A percentile compares a stretch with the other conserved stretches of the same genome.
These are phyloP conservation scores for Rhagophthalmus giganteus DNA, from an alignment of 2,888 invertebrate genomes.

Conservation along the genomic window DNA sequence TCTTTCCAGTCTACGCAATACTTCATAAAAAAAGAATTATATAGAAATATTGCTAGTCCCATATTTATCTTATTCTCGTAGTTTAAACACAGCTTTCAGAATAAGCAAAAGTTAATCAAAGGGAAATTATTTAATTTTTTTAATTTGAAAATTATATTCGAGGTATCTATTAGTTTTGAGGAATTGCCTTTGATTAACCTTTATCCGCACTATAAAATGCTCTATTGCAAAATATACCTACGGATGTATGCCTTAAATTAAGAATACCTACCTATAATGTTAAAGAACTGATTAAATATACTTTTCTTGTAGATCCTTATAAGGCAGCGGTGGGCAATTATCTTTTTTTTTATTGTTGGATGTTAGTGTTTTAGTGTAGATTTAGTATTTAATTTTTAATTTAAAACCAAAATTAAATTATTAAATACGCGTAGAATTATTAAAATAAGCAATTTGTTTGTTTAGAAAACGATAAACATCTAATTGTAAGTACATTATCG, in stretches of 20 bases:
- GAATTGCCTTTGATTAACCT: constrained; percentile 16
- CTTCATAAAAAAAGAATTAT: constrained; percentile 26
- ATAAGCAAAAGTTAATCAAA: constrained; percentile 20
- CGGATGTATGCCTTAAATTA: constrained; percentile 34
- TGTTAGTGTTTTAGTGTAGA: no score
- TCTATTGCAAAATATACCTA: constrained; percentile 33
- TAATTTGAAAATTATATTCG: constrained; percentile 1
- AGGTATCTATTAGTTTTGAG: background rate
- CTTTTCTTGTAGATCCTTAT: background rate
- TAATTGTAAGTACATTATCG: no score
- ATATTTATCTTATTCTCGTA: constrained; percentile 30
- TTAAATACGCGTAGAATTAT: no score
- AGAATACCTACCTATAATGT: constrained; percentile 31
- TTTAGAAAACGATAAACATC: no score
- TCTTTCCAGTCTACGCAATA: constrained; percentile 31
- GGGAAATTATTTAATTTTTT: constrained; percentile 7
- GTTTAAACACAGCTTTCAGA: constrained; percentile 32
- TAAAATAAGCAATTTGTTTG: no score
- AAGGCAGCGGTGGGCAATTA: constrained; percentile 1
- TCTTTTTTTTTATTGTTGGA: no score
- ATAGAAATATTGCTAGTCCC: constrained; percentile 27
- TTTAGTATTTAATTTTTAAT: no score
- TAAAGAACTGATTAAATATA: constrained; percentile 22
- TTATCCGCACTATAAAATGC: constrained; percentile 26
- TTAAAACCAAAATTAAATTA: no score